Evolutionary conservation across 1,140 invertebrate genomes (phyloP), one percentile per base, ranked within the genome.

Genomic region (Homalodisca vitripennis): DNA sequence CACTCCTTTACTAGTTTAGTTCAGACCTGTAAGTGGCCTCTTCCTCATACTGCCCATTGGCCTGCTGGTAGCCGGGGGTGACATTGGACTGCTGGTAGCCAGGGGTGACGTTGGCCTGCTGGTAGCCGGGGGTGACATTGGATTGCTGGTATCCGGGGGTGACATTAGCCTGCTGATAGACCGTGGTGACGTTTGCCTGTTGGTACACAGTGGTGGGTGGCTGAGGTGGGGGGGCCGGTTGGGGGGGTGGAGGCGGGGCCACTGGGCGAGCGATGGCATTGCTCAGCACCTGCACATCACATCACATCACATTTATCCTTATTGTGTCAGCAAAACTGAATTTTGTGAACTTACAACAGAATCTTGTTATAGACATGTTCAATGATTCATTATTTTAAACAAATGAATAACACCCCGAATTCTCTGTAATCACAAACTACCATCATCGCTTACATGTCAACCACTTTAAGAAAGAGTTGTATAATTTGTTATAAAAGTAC

Each of bases 11-110:
- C n/a, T n/a, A n/a, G n/a, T n/a, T n/a, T n/a, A n/a, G n/a, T n/a
- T n/a, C n/a, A n/a, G 67, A 78, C 77, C 77, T 77, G 67, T 78
- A 78, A 26, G 75, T 75, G 69, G 75, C 74, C 67, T 77, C 75
- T 69, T 77, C 76, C 14, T 77, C 76, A 53, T 71, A 77, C 47
- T 74, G 72, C 12, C 75, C 75, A 71, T 76, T 76, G 20, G 72
- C 62, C 70, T 77, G 76, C 47, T 71, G 71, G 66, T 75, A 75
- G 14, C 67, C 53, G 22, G 69, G 67, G 60, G 71, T 72, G 17
- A 67, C 69, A 68, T 70, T 30, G 32, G 64, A 13, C 2, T 64
- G 60, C 27, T 66, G 69, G 32, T 51, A 51, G n/a, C n/a, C n/a
- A n/a, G n/a, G n/a, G n/a, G n/a, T n/a, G n/a, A n/a, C 75, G 70